Evolutionary conservation across 1,140 invertebrate species (phyloP), one percentile per base, ranked within the genome.

Genomic region (Papilio polytes): DNA sequence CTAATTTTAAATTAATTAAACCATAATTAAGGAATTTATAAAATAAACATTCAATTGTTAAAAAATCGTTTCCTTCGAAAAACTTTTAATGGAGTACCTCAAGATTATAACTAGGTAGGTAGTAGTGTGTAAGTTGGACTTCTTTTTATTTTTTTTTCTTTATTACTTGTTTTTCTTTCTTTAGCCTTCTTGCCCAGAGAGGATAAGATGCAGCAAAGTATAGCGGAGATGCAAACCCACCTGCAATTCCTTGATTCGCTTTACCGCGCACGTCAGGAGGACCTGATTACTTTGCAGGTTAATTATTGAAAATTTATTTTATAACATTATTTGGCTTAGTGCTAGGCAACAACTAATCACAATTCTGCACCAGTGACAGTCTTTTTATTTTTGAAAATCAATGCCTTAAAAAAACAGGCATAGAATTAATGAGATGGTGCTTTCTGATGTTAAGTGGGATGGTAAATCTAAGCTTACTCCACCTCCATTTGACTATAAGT

Each of bases 231-330:
- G 84, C 96, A 97, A 80, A 96, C 97, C 73, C 96, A 97, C 36
- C 89, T 98, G 15, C 96, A 97, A 85, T 97, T 97, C 85, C 93
- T 97, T 31, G 97, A 98, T 85, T 96, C 96, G 9, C 95, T 97
- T 90, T 97, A 97, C 88, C 93, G 96, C 15, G 96, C 97, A 0
- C 89, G 97, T 6, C 96, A 97, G 85, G 96, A 97, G 89, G 97
- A 98, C 87, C 96, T 98, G 1, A 95, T 96, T 26, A 91, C 96
- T 48, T 89, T 98, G 13, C 95, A 96, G 10, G 89, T 91, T 80
- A 83, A 59, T 82, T 26, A 76, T 53, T 20, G 2, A 36, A n/a
- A 6, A 70, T 70, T 70, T 70, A 8, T 70, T 70, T 15, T 36
- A 31, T 31, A 0, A 10, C 13, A 7, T 13, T 4, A 70, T 31